phyloP scores from a whole-genome alignment of 1,140 invertebrate genomes.

The Coptotermes formosanus region DNA sequence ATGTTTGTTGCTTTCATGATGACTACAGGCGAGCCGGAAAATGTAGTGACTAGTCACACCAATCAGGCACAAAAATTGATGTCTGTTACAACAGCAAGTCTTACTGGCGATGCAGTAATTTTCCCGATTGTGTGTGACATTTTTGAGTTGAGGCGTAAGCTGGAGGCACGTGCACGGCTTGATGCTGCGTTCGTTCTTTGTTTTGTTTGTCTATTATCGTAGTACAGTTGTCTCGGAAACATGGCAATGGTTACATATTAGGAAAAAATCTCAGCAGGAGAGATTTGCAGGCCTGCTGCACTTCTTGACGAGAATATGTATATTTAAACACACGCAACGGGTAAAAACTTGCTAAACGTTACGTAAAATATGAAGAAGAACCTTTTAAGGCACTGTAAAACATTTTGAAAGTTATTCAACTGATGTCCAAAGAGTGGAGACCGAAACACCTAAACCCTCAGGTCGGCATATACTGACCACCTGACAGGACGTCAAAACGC shows the following conservation, averaged over 20 bases:
- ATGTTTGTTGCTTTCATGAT: no score
- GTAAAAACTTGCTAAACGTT: neutral
- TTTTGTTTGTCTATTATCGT: conserved; percentile 20
- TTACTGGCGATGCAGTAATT: no score
- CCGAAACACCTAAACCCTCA: no score
- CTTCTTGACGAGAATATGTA: neutral
- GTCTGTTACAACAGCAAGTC: no score
- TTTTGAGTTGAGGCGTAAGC: conserved; percentile 15
- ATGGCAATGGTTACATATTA: neutral
- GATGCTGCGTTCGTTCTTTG: conserved; percentile 7
- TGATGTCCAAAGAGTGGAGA: no score
- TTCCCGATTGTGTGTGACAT: neutral
- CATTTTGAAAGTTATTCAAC: neutral
- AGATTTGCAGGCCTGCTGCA: conserved; percentile 5
- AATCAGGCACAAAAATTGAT: no score
- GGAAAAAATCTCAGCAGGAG: conserved; percentile 22
- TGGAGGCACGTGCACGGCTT: conserved; percentile 20
- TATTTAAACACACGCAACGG: neutral
- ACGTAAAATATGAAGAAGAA: neutral
- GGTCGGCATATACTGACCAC: no score
- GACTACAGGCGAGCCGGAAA: no score
- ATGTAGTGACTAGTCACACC: no score
- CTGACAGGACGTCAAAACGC: no score
- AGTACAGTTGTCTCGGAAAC: neutral
- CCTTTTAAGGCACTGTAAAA: neutral